Evolutionary conservation across 2,113 vertebrate species (phyloP), one percentile per base, ranked within the genome.

Genomic region (Pycnonotus jocosus): DNA sequence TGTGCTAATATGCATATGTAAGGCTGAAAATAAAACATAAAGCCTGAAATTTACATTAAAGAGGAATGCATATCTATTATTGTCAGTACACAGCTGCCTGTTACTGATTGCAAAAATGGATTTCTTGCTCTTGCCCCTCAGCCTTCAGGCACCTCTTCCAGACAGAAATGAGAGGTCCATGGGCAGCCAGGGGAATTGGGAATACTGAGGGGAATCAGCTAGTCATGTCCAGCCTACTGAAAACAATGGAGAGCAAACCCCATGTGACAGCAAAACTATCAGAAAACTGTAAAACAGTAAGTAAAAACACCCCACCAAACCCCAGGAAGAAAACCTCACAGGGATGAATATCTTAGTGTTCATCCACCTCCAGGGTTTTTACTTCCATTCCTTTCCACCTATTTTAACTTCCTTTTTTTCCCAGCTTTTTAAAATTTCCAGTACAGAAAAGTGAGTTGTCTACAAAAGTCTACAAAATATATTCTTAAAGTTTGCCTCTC

Each of bases 21-120:
- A 78, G 61, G 72, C 50, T 86, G 62, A 81, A 97, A 96, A 81
- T 21, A 83, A 95, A 91, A 90, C 20, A 94, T 5, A 72, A 73
- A 83, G 15, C 21, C 35, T 3, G 9, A 90, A 73, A 48, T 44
- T 31, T n/a, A 72, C 35, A 47, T 56, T 58, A 56, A 72, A 86
- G 30, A 90, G 28, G 44, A 86, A 82, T 64, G 48, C 0, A 4
- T 71, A 33, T 69, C 14, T 60, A 23, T 66, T 74, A 51, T 47
- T 78, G 60, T 31, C 47, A 60, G 22, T 44, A 64, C 4, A 0
- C n/a, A 57, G 47, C 15, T 54, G 42, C 10, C 18, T 73, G 24
- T 25, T 45, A 37, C 18, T n/a, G 45, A 54, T n/a, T 24, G 19
- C 37, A 23, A 51, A 24, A 61, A 9, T 5, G 47, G 31, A 45